These are phyloP conservation scores for Neodiprion pinetum DNA, from an alignment of 1,140 invertebrate genomes.

Conservation along the genomic window DNA sequence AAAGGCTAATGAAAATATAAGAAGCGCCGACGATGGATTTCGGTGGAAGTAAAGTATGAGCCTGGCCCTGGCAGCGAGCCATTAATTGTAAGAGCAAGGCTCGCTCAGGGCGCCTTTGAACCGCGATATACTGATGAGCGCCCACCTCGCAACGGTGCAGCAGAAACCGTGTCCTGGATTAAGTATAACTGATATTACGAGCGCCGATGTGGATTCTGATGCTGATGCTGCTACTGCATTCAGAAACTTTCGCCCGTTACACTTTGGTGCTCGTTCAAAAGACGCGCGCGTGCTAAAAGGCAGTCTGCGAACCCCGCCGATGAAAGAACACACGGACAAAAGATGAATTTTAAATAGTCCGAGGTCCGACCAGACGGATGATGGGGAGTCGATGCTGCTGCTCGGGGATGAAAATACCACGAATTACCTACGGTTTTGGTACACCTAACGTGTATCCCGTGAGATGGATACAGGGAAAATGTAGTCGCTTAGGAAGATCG, in stretches of 20 bases:
- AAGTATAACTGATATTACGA: conserved; percentile 59
- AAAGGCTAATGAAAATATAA: conserved; percentile 60
- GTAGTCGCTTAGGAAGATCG: no score
- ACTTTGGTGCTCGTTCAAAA: conserved; percentile 57
- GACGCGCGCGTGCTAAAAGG: conserved; percentile 28
- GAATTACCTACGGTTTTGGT: not conserved
- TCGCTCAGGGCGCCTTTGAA: conserved; percentile 44
- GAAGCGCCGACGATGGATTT: conserved; percentile 54
- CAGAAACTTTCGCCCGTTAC: conserved; percentile 42
- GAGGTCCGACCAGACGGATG: not conserved
- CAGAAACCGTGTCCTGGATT: conserved; percentile 50
- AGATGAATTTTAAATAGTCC: conserved; percentile 32
- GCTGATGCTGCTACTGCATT: conserved; percentile 31
- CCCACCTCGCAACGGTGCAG: not conserved
- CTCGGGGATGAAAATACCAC: not conserved
- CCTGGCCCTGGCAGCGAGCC: conserved; percentile 13
- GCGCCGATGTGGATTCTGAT: conserved; percentile 21
- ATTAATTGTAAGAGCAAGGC: conserved; percentile 19
- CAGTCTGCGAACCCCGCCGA: conserved; percentile 27
- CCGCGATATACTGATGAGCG: conserved; percentile 16
- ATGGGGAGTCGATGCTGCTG: not conserved
- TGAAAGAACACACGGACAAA: conserved; percentile 55
- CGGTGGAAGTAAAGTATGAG: conserved; percentile 51
- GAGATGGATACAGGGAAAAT: no score
- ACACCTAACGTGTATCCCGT: no score